Conservation (phyloP, 2,888 invertebrate genomes). For the Spodoptera picta region DNA sequence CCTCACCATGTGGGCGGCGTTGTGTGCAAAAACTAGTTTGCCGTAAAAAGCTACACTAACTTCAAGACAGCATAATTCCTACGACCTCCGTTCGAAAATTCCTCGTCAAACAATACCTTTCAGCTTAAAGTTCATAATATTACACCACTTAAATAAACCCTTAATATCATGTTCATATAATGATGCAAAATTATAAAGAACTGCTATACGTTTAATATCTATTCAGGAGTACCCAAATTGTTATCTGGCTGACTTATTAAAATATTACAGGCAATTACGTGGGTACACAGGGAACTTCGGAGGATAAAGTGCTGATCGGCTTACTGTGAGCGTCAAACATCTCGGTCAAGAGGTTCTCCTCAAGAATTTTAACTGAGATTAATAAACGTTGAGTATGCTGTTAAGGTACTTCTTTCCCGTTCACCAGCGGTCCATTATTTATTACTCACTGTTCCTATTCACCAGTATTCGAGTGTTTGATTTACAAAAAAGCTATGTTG, state of each 20-base stretch:
- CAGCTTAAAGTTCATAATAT: constrained; percentile 7
- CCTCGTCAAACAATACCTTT: constrained; percentile 9
- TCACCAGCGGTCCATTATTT: constrained; percentile 28
- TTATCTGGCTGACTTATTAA: constrained; percentile 46
- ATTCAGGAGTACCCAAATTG: constrained; percentile 23
- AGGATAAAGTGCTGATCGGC: constrained; percentile 41
- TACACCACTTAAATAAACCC: constrained; percentile 9
- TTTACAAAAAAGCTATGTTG: constrained; percentile 32
- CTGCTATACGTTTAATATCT: constrained; percentile 24
- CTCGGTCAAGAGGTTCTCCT: constrained; percentile 43
- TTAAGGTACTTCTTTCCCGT: constrained; percentile 34
- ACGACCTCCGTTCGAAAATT: constrained; percentile 17
- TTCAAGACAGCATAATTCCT: constrained; percentile 4
- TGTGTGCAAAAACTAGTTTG: constrained; percentile 27
- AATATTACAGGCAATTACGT: constrained; percentile 50
- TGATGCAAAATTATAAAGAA: constrained; percentile 19
- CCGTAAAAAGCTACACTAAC: constrained; percentile 3
- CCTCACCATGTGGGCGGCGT: constrained; percentile 18
- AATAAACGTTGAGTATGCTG: constrained; percentile 37
- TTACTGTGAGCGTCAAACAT: constrained; percentile 41
- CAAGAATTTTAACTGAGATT: constrained; percentile 47
- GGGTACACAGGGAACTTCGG: constrained; percentile 27
- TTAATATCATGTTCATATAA: constrained; percentile 28
- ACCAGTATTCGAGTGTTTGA: constrained; percentile 25
- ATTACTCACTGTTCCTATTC: constrained; percentile 24